Evolutionary conservation across 2,888 invertebrate species (phyloP).

Genomic region (Dasypogon diadema): DNA sequence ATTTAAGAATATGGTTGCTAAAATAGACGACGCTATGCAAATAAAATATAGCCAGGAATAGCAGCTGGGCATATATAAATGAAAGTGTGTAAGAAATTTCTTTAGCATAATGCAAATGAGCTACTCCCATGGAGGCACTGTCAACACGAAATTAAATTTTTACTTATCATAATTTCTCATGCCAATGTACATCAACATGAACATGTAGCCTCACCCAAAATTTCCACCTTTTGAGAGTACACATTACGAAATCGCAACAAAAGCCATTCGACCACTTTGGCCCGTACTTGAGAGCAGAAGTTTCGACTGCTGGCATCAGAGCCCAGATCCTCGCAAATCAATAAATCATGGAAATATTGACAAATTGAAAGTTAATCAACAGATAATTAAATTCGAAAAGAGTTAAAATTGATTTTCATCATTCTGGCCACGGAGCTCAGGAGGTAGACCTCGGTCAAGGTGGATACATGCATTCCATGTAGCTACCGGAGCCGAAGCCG

Average conservation of each 20-base stretch:
- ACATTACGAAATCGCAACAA: neutral
- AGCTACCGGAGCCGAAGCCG: neutral
- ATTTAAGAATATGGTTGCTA: no score
- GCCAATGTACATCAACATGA: constrained; percentile 3
- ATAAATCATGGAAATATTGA: constrained; percentile 42
- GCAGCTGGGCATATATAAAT: neutral
- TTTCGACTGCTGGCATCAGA: neutral
- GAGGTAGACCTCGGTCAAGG: constrained; percentile 28
- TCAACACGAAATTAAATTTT: constrained; percentile 20
- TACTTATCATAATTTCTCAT: constrained; percentile 20
- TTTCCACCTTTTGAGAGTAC: constrained; percentile 15
- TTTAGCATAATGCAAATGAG: neutral
- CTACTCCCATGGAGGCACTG: neutral
- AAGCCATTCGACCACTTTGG: neutral
- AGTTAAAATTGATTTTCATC: constrained; percentile 41
- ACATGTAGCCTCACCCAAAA: neutral
- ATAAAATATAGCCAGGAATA: no score
- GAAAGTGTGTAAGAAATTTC: neutral
- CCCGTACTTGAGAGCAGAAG: neutral
- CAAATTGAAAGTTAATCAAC: constrained; percentile 52
- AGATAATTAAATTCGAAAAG: constrained; percentile 45
- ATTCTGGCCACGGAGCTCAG: neutral
- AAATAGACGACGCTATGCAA: no score
- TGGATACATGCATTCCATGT: neutral
- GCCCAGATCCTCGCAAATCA: neutral